Conservation (phyloP, 2,797 vertebrate genomes). For the Numenius phaeopus region DNA sequence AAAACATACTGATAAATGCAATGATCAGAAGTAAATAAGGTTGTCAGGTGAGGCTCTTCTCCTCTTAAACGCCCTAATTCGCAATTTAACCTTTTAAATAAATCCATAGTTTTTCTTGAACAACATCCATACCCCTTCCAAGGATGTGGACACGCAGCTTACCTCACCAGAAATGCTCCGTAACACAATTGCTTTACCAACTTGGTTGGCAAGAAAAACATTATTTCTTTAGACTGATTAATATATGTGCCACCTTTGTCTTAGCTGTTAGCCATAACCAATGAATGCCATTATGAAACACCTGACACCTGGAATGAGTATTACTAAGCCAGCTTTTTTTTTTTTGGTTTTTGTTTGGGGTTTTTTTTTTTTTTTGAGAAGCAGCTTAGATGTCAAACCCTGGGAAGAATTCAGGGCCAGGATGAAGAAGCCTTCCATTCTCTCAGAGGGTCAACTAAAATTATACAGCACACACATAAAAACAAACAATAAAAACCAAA, state of each 20-base stretch:
- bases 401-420: neutral
- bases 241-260: neutral
- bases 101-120: neutral
- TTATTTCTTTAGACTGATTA: neutral
- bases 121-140: neutral
- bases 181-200: neutral
- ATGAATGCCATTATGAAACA: neutral
- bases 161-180: neutral
- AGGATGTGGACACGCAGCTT: neutral
- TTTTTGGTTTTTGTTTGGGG: too few relatives aligned
- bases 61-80: neutral
- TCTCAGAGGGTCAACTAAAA: neutral
- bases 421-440: neutral
- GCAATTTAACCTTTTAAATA: neutral
- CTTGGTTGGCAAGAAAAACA: neutral
- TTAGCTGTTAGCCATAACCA: neutral
- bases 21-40: neutral
- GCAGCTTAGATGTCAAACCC: neutral
- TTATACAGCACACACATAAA: neutral
- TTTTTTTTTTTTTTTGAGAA: neutral
- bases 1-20: neutral
- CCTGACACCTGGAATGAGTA: accelerated
- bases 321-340: neutral
- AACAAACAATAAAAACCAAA: neutral
- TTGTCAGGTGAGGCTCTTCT: neutral